Evolutionary conservation across 2,888 invertebrate species (phyloP).

Genomic region (Colostygia pectinataria): DNA sequence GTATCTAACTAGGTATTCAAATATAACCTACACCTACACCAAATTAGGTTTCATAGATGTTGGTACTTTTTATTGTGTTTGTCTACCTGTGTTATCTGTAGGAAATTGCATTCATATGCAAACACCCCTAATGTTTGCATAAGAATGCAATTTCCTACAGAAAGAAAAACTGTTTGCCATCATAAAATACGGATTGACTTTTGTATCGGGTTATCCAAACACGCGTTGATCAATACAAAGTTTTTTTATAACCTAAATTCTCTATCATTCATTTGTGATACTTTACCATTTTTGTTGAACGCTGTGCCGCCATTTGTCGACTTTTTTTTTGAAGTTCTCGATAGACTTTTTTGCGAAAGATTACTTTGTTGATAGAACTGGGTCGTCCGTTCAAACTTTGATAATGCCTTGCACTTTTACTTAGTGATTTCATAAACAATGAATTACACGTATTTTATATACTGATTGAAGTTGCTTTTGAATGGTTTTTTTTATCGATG

Average conservation of each 20-base stretch:
- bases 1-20: too few relatives aligned
- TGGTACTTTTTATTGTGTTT: too few relatives aligned
- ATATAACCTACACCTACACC: too few relatives aligned
- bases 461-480: conserved; percentile 6
- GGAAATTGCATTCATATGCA: not conserved
- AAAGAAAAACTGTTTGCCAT: too few relatives aligned
- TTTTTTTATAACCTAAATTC: conserved; percentile 12
- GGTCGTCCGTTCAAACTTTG: conserved; percentile 66
- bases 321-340: conserved; percentile 60
- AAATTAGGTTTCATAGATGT: too few relatives aligned
- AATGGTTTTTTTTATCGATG: conserved; percentile 13
- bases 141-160: too few relatives aligned
- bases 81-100: conserved; percentile 2
- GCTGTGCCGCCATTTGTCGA: conserved; percentile 31
- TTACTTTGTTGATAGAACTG: conserved; percentile 61
- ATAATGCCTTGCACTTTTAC: conserved; percentile 76
- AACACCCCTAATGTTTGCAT: too few relatives aligned
- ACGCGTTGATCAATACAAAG: not conserved
- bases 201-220: conserved; percentile 5
- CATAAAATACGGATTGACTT: conserved; percentile 7
- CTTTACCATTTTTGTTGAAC: conserved; percentile 10
- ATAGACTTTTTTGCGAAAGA: conserved; percentile 63
- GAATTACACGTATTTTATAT: conserved; percentile 30
- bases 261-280: conserved; percentile 17
- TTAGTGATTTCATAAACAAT: conserved; percentile 56